Conservation (phyloP, 2,888 invertebrate species). For the Chirona hameri region DNA sequence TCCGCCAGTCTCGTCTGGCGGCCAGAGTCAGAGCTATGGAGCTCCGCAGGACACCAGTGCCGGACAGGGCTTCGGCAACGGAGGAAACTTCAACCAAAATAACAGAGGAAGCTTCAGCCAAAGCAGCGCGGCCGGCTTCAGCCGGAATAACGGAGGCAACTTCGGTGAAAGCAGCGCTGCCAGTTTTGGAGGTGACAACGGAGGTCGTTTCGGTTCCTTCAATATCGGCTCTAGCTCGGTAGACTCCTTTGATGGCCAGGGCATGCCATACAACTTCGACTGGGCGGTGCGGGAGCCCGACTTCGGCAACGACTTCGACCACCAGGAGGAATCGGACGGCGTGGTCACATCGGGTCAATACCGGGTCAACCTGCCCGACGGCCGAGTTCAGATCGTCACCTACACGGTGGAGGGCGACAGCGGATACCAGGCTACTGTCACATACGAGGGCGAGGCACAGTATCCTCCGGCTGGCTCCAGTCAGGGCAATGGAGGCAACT, state of each 20-base stretch:
- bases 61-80: neutral
- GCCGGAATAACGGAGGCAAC: neutral
- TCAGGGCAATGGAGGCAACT: neutral
- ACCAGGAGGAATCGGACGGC: slow-evolving; percentile 31
- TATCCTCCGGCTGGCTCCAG: slow-evolving; percentile 14
- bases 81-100: neutral
- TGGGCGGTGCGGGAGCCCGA: slow-evolving; percentile 30
- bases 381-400: slow-evolving; percentile 32
- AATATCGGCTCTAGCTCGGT: neutral
- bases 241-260: neutral
- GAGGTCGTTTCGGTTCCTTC: neutral
- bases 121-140: neutral
- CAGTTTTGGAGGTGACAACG: neutral
- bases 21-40: neutral
- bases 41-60: neutral
- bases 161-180: neutral
- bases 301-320: slow-evolving; percentile 30
- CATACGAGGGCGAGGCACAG: slow-evolving; percentile 28
- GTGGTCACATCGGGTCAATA: slow-evolving; percentile 25
- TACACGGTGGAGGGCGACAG: slow-evolving; percentile 31
- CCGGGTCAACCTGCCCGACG: slow-evolving; percentile 31
- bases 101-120: neutral
- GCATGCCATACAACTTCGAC: slow-evolving; percentile 27
- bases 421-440: slow-evolving; percentile 29
- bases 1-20: neutral